Percentiles rank a stretch among this genome's conserved stretches.
Evolutionary conservation across 2,797 vertebrate genomes (phyloP).

Genomic region (Molossus molossus): DNA sequence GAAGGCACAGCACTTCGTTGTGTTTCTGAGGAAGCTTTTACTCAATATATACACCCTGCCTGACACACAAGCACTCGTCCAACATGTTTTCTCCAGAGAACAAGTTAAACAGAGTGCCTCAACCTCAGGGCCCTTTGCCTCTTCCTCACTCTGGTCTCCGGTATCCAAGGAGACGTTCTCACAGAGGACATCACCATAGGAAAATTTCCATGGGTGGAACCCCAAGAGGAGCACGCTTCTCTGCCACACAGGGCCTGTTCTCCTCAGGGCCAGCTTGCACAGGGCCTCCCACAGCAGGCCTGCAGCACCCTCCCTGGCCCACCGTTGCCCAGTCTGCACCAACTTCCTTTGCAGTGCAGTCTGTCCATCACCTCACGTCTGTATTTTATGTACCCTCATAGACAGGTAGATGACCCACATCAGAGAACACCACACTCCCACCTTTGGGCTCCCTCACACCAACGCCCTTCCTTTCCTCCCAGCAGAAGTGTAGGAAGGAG

Average conservation of each 20-base stretch:
- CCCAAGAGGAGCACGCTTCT: neutral
- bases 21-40: slow-evolving; percentile 54
- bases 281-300: neutral
- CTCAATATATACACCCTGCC: neutral
- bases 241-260: neutral
- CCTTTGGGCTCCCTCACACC: neutral
- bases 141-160: neutral
- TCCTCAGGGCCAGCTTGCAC: neutral
- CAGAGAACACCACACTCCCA: neutral
- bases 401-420: neutral
- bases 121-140: neutral
- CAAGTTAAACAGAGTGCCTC: neutral
- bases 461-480: neutral
- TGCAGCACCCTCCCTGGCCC: neutral
- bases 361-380: neutral
- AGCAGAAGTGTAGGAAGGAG: neutral
- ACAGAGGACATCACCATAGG: neutral
- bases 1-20: neutral
- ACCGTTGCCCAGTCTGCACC: neutral
- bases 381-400: neutral
- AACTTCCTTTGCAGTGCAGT: neutral
- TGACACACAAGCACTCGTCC: neutral
- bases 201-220: neutral
- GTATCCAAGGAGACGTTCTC: slow-evolving; percentile 10
- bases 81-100: slow-evolving; percentile 33